phyloP scores from a whole-genome alignment of 1,140 invertebrate genomes.

The Phortica variegata region DNA sequence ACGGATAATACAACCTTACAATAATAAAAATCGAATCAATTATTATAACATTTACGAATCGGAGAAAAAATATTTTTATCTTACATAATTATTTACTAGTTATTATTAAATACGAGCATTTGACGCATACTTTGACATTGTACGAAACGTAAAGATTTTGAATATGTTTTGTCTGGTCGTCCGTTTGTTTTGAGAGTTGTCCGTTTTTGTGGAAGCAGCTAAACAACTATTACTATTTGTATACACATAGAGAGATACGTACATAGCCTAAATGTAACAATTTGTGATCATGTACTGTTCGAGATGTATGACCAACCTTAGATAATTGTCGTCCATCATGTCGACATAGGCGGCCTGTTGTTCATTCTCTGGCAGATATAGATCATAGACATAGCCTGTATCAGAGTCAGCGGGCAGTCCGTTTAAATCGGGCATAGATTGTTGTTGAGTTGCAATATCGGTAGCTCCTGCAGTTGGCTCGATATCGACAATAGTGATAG shows the following conservation, averaged over 20 bases:
- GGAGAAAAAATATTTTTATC: too few species aligned
- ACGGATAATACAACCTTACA: conserved; percentile 56
- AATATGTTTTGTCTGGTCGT: too few species aligned
- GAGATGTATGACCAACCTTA: conserved; percentile 55
- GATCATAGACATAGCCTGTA: conserved; percentile 52
- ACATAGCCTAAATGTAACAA: conserved; percentile 40
- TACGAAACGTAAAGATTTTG: too few species aligned
- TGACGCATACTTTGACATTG: too few species aligned
- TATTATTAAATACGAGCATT: too few species aligned
- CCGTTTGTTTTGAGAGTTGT: too few species aligned
- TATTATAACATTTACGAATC: too few species aligned
- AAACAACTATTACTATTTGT: too few species aligned
- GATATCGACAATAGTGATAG: conserved; percentile 2
- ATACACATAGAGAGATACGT: conserved; percentile 11
- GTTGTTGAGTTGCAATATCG: conserved; percentile 2
- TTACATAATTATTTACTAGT: too few species aligned
- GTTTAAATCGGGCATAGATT: too few species aligned
- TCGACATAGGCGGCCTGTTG: conserved; percentile 44
- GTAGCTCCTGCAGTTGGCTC: neutral
- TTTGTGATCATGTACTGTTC: conserved; percentile 45
- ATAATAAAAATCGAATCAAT: too few species aligned
- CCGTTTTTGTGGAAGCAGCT: too few species aligned
- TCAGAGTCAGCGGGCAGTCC: conserved; percentile 46
- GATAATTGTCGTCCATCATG: conserved; percentile 52
- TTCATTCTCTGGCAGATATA: conserved; percentile 52